These are phyloP conservation scores for Hemiprocne comata DNA, from an alignment of 2,113 vertebrate genomes.

Conservation along the genomic window DNA sequence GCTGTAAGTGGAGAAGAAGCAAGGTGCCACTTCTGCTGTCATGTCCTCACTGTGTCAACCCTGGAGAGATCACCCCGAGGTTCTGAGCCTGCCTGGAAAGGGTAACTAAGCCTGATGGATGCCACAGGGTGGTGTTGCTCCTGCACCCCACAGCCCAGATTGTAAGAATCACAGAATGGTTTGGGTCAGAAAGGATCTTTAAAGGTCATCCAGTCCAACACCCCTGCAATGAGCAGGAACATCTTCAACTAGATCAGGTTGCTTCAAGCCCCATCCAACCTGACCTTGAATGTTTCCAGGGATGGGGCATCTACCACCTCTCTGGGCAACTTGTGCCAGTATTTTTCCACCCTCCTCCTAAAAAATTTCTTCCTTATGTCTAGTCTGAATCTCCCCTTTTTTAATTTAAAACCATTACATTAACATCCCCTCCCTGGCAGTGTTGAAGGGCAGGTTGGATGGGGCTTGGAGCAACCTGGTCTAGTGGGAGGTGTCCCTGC, in stretches of 20 bases:
- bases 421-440: no score
- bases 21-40: background rate
- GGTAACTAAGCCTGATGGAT: background rate
- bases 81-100: background rate
- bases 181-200: background rate
- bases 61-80: background rate
- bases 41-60: background rate
- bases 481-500: no score
- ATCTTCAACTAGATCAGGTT: fast-evolving
- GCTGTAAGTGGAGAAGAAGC: background rate
- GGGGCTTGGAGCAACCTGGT: no score
- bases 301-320: background rate
- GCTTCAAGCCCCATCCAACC: background rate
- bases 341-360: fast-evolving
- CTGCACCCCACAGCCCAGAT: background rate
- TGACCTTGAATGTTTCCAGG: background rate
- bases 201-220: fast-evolving
- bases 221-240: background rate
- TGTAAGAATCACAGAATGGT: background rate
- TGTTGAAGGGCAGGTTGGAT: no score
- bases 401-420: background rate
- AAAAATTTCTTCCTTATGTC: fast-evolving
- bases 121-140: no score
- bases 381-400: background rate
- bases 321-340: background rate